Conservation (phyloP, 2,888 invertebrate genomes). For the Rhaphigaster nebulosa region DNA sequence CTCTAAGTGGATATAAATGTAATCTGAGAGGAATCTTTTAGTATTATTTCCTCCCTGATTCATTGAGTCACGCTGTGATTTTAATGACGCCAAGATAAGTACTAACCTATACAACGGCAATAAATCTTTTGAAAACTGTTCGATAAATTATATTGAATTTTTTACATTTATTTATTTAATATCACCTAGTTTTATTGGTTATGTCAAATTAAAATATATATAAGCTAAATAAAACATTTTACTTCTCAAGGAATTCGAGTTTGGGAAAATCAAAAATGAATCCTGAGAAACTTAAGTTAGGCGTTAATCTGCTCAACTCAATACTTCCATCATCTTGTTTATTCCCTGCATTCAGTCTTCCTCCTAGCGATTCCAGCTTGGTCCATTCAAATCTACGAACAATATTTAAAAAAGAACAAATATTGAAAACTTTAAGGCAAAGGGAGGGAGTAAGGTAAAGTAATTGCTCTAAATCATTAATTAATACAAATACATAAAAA, state of each 20-base stretch:
- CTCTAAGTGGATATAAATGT: too few species aligned
- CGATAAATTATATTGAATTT: not conserved
- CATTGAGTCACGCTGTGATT: too few species aligned
- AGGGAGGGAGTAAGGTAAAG: too few species aligned
- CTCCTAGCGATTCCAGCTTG: constrained; percentile 33
- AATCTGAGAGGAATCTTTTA: too few species aligned
- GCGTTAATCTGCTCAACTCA: not conserved
- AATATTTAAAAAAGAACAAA: not conserved
- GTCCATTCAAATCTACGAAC: constrained; percentile 15
- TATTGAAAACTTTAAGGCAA: not conserved
- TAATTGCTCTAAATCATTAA: not conserved
- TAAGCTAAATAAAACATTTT: not conserved
- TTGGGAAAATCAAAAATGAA: constrained; percentile 43
- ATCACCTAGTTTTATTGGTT: not conserved
- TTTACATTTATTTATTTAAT: not conserved
- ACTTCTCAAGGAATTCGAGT: constrained; percentile 42
- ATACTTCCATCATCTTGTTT: constrained; percentile 26
- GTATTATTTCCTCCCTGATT: too few species aligned
- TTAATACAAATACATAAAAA: not conserved
- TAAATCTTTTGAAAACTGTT: not conserved
- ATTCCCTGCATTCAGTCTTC: constrained; percentile 3
- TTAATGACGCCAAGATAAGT: too few species aligned
- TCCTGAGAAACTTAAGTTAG: constrained; percentile 25
- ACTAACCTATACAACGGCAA: too few species aligned
- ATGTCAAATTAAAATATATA: not conserved